Percentiles rank a stretch among this genome's conserved stretches.
Evolutionary conservation across 2,888 invertebrate species (phyloP).

Genomic region (Tetheella fluctuosa): DNA sequence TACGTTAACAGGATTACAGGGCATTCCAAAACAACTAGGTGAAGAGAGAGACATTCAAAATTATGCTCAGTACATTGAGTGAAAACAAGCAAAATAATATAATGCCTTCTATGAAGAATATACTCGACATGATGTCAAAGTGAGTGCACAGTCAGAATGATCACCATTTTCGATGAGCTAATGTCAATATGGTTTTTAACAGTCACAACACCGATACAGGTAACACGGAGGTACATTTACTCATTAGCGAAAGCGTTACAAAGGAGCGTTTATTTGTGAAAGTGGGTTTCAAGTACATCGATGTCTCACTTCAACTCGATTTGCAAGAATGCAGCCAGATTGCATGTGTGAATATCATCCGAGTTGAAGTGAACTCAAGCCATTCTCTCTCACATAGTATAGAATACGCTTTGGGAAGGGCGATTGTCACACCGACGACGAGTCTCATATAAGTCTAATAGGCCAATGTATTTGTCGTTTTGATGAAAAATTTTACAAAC

Average conservation of each 20-base stretch:
- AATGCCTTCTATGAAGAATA: constrained; percentile 48
- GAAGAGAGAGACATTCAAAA: constrained; percentile 42
- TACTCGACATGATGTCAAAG: constrained; percentile 44
- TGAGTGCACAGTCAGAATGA: constrained; percentile 44
- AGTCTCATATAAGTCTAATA: constrained; percentile 34
- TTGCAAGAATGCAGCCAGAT: constrained; percentile 13
- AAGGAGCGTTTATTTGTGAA: constrained; percentile 57
- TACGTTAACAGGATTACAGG: constrained; percentile 34
- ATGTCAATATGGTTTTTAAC: constrained; percentile 50
- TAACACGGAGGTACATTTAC: constrained; percentile 46
- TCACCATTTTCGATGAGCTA: constrained; percentile 73
- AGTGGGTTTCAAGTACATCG: constrained; percentile 32
- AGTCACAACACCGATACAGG: constrained; percentile 69
- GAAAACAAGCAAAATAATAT: constrained; percentile 54
- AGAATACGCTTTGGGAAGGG: constrained; percentile 74
- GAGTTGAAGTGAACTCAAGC: constrained; percentile 65
- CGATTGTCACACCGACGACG: constrained; percentile 78
- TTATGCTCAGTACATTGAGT: constrained; percentile 34
- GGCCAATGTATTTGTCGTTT: constrained; percentile 22
- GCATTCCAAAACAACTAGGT: constrained; percentile 41
- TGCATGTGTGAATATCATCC: constrained; percentile 26
- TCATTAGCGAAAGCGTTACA: constrained; percentile 71
- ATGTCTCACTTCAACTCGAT: constrained; percentile 44
- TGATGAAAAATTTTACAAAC: constrained; percentile 59
- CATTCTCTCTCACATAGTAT: constrained; percentile 54